These are phyloP conservation scores for roundworm (Caenorhabditis elegans) DNA, from an alignment of 1,140 invertebrate genomes.

Conservation along the genomic window DNA sequence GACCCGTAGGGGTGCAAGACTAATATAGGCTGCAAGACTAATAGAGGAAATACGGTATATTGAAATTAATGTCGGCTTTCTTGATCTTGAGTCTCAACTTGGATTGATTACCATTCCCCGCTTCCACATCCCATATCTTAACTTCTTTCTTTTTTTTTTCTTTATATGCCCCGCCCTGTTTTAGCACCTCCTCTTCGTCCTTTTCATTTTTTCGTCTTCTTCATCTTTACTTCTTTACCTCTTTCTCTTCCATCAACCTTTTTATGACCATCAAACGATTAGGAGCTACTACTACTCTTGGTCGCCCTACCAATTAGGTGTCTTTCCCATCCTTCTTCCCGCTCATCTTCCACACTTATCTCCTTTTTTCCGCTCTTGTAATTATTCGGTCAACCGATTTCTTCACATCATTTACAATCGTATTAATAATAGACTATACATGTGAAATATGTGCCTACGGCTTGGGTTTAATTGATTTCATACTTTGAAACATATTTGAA, in stretches of 20 bases:
- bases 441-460: no score
- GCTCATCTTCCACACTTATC: conserved; percentile 1
- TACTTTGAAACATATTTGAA: no score
- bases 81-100: neutral
- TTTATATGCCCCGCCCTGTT: neutral
- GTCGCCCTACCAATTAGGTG: neutral
- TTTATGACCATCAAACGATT: conserved; percentile 33
- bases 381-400: conserved; percentile 17
- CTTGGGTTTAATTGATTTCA: no score
- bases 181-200: neutral
- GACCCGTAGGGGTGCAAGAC: no score
- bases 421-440: no score
- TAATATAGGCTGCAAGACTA: no score
- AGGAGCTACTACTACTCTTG: neutral
- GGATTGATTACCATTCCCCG: neutral
- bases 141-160: neutral
- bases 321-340: neutral
- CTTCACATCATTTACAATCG: no score
- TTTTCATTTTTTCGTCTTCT: neutral
- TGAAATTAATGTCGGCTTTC: no score
- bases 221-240: neutral
- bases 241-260: neutral
- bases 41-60: no score
- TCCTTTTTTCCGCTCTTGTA: neutral
- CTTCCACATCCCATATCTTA: neutral